Percentiles rank a stretch among this genome's conserved stretches.
These are phyloP conservation scores for Heliocidaris tuberculata DNA, from an alignment of 35 echinoderm and acorn worm species.

Conservation along the genomic window DNA sequence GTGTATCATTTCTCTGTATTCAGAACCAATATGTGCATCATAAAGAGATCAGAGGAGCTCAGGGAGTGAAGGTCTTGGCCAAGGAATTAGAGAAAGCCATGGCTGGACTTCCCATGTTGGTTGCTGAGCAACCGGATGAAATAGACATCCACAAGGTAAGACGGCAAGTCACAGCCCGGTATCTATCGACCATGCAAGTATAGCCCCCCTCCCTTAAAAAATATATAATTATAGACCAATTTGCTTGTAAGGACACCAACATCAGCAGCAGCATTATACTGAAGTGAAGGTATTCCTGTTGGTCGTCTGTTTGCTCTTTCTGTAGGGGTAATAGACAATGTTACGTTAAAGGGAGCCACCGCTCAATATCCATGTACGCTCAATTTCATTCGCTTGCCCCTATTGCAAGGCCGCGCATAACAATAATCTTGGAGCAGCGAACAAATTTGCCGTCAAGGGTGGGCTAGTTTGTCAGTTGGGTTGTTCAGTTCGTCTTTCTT, in stretches of 20 bases:
- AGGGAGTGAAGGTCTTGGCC: constrained; percentile 90
- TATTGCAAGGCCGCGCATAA: no score
- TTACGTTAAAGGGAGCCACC: no score
- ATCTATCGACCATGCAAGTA: background rate
- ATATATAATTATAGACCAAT: background rate
- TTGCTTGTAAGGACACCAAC: background rate
- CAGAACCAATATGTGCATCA: constrained; percentile 90
- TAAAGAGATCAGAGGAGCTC: constrained; percentile 88
- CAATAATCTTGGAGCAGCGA: no score
- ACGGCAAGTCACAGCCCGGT: background rate
- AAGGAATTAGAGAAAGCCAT: constrained; percentile 92
- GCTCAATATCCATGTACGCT: no score
- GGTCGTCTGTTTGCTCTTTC: no score
- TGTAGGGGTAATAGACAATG: no score
- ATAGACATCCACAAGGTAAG: constrained; percentile 90
- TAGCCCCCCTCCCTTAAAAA: background rate
- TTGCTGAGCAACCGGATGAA: constrained; percentile 88
- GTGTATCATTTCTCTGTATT: background rate
- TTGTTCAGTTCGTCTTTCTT: no score
- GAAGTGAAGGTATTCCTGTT: no score
- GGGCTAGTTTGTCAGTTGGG: no score
- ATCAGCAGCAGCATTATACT: no score
- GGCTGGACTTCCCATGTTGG: constrained; percentile 79
- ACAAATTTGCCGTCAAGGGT: no score
- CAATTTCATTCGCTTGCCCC: no score